Base-by-base conservation (phyloP, 2,888 invertebrate species). In the Eremobia ochroleuca region DNA sequence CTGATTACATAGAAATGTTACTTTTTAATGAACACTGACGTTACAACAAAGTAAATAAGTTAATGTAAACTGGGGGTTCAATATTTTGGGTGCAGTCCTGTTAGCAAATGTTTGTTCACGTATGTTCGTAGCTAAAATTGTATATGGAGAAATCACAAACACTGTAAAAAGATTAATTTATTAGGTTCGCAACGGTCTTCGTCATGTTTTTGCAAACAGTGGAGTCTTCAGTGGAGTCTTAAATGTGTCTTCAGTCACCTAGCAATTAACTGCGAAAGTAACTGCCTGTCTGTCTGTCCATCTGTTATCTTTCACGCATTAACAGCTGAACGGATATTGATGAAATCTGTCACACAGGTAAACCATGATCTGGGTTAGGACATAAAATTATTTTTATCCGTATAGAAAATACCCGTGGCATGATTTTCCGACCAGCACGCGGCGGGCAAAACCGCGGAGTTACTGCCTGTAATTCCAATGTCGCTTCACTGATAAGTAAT, bases 1-100 rank as follows among this genome's bases (percentile, higher is more conserved):
- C 49, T 68, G 83, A 75, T 73, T 82, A 68, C 46, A n/a, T 52
- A 46, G 37, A 86, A 65, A 62, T 58, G 40, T 46, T 55, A 49
- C 46, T 31, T 72, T 77, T 43, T 61, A 28, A 49, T 40, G 21
- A 65, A 31, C 55, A 49, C 37, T 8, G 37, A 64, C 28, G 28
- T 28, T 52, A 83, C 8, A 37, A 15, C 8, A 65, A 59, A 58
- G 28, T 49, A 59, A 67, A 52, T 64, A 81, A 31, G 21, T 64
- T 43, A 28, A n/a, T 43, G 34, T 85, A 71, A 75, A 82, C 67
- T 4, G 37, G 4, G 28, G 18, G 70, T 66, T 40, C 40, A 31
- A 58, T 80, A 43, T 70, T 62, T 66, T n/a, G 73, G 73, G 66
- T 52, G 34, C 18, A 43, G 15, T 31, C 9, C 52, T 77, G 67